A percentile compares a stretch with the other conserved stretches of the same genome.
Conservation (phyloP, 2,797 vertebrate genomes). For the Artibeus lituratus region DNA sequence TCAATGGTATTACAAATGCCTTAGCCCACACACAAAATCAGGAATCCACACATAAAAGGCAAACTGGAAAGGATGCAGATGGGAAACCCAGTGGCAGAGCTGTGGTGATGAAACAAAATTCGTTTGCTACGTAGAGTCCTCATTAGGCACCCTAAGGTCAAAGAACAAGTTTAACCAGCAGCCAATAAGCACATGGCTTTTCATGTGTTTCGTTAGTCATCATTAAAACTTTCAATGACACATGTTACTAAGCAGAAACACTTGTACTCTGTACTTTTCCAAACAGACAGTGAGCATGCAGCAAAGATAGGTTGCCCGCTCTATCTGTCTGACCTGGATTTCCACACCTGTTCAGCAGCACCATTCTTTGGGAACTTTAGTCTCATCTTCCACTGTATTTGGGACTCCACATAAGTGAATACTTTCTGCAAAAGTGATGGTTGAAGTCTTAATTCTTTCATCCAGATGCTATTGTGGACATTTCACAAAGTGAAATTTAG, state of each 20-base stretch:
- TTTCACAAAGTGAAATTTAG: neutral
- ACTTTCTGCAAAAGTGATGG: neutral
- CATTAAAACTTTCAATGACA: neutral
- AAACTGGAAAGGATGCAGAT: neutral
- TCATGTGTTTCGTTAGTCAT: neutral
- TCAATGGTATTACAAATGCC: constrained; percentile 24
- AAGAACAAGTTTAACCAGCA: neutral
- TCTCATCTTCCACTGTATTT: neutral
- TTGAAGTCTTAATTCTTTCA: neutral
- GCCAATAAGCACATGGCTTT: neutral
- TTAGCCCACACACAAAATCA: neutral
- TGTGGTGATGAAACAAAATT: neutral
- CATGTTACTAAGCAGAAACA: neutral
- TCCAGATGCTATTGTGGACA: neutral
- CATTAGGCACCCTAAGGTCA: neutral
- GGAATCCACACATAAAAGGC: constrained; percentile 5
- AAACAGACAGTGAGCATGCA: neutral
- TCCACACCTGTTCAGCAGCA: neutral
- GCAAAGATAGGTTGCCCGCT: neutral
- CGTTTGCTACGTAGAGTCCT: neutral
- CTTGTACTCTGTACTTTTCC: neutral
- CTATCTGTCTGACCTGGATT: neutral
- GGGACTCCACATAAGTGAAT: neutral
- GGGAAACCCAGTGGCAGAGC: neutral
- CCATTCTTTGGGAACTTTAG: neutral